phyloP scores from a whole-genome alignment of 2,888 invertebrate genomes.

The Galerucella nymphaeae region DNA sequence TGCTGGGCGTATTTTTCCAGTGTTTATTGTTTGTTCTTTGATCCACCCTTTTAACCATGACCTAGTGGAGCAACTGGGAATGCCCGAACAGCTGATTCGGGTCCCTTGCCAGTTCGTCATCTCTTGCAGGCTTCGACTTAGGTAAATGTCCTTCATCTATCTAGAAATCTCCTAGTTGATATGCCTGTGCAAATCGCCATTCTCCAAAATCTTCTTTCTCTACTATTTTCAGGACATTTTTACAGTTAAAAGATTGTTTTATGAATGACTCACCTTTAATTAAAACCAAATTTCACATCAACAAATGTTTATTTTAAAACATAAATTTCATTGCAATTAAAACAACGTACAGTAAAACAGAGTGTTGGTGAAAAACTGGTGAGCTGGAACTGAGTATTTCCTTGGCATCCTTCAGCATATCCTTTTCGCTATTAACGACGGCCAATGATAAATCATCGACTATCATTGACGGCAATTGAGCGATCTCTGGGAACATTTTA shows the following conservation, averaged over 20 bases:
- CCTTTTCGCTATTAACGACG: not conserved
- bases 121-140: too few relatives aligned
- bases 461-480: not conserved
- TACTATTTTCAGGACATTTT: too few relatives aligned
- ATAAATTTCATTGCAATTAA: not conserved
- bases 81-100: too few relatives aligned
- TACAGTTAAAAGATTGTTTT: not conserved
- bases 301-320: not conserved
- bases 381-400: not conserved
- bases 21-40: too few relatives aligned
- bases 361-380: not conserved
- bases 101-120: too few relatives aligned
- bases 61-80: too few relatives aligned
- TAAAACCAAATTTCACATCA: not conserved
- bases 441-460: constrained; percentile 6
- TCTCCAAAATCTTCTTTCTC: too few relatives aligned
- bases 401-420: not conserved
- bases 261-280: not conserved
- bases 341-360: not conserved
- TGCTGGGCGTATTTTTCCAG: too few relatives aligned
- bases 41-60: too few relatives aligned
- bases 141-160: too few relatives aligned
- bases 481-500: not conserved
- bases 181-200: too few relatives aligned
- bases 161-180: too few relatives aligned